Conservation (phyloP, 1,140 invertebrate species). For the Apis cerana region DNA sequence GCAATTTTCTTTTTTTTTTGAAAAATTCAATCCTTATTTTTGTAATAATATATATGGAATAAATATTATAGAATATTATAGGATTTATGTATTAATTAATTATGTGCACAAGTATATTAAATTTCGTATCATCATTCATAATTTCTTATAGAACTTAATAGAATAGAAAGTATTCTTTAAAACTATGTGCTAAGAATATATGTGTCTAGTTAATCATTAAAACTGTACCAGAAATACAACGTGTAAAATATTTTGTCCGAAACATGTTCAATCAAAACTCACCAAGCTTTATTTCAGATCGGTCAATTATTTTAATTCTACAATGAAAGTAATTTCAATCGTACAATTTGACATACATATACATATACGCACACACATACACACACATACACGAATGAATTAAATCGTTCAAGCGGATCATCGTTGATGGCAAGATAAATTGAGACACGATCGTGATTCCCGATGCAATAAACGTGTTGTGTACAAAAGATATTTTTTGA, state of each 20-base stretch:
- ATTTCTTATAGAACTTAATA: too few species aligned
- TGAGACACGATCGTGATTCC: slow-evolving; percentile 13
- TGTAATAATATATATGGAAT: too few species aligned
- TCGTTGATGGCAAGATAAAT: slow-evolving; percentile 39
- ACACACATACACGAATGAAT: background rate
- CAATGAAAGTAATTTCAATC: slow-evolving; percentile 3
- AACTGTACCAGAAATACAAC: too few species aligned
- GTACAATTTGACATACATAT: background rate
- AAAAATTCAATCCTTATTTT: too few species aligned
- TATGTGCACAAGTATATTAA: too few species aligned
- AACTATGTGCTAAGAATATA: too few species aligned
- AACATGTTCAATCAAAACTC: background rate
- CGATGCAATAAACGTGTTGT: slow-evolving; percentile 25
- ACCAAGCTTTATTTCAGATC: background rate
- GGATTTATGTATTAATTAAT: too few species aligned
- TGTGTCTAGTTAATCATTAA: background rate
- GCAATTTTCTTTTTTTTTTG: too few species aligned
- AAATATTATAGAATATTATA: too few species aligned
- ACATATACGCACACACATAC: too few species aligned
- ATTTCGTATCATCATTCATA: too few species aligned
- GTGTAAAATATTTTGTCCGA: background rate
- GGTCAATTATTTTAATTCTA: slow-evolving; percentile 1
- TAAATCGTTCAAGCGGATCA: slow-evolving; percentile 27
- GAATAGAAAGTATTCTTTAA: too few species aligned
- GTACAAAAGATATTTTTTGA: slow-evolving; percentile 41